Base-by-base conservation (phyloP, 2,113 vertebrate genomes). In the Condylura cristata region DNA sequence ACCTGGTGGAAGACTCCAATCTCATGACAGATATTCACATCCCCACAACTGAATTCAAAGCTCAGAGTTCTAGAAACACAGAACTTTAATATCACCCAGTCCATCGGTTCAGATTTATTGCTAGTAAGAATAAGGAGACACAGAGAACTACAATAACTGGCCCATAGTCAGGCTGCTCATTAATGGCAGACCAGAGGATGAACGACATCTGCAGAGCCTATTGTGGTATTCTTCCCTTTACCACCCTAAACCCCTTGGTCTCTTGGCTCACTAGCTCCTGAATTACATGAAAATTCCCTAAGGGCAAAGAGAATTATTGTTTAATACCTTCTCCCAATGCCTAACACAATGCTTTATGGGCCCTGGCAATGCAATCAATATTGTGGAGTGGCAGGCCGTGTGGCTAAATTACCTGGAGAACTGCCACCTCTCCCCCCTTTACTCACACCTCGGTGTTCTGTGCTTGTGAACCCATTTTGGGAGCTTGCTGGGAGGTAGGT, bases 221-320 rank as follows among this genome's bases (percentile, higher is more conserved):
- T 6, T 39, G 6, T 46, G 10, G 2, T 34, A 41, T 44, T 87
- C 76, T 39, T 22, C 53, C 51, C 68, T 74, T 53, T 63, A 76
- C 28, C 56, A 66, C 48, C 61, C 9, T 48, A 41, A 81, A 53
- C 17, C n/a, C 44, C 74, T 83, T 63, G 83, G 26, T 90, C 78
- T 56, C n/a, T 93, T 92, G 76, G 89, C 82, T 94, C 94, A 79
- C 63, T 82, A 89, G 74, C n/a, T 93, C 44, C 22, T 17, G 63
- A 89, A 96, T 96, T 90, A 95, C 82, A 92, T 16, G 48, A 71
- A 96, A 90, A 88, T 81, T 92, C 88, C 56, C 63, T 63, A 63
- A 63, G 70, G 93, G 32, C 58, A 92, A 75, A 91, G 56, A 72
- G 51, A 83, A 94, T 89, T 68, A 80, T 83, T 89, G 86, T 83